Evolutionary conservation across 2,888 invertebrate genomes (phyloP).

Genomic region (Boloria selene): DNA sequence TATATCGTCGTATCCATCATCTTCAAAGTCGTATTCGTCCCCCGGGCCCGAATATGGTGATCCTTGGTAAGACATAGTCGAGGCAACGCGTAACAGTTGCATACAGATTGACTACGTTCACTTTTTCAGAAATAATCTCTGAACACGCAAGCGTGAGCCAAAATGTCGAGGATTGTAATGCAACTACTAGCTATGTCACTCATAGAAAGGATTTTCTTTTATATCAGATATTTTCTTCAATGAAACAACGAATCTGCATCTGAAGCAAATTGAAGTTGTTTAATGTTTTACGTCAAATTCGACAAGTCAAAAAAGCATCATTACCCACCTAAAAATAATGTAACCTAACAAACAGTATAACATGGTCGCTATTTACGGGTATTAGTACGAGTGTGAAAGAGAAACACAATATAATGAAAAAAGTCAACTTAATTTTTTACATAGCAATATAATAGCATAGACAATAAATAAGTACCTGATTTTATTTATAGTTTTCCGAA

Average conservation of each 20-base stretch:
- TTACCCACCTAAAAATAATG: slow-evolving; percentile 43
- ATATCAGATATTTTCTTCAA: slow-evolving; percentile 52
- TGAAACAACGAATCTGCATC: slow-evolving; percentile 65
- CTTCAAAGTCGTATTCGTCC: slow-evolving; percentile 88
- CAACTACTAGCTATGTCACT: slow-evolving; percentile 62
- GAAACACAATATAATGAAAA: slow-evolving; percentile 43
- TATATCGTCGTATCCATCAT: slow-evolving; percentile 86
- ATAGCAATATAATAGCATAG: slow-evolving; percentile 49
- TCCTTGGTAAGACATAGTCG: slow-evolving; percentile 86
- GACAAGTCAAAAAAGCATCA: slow-evolving; percentile 67
- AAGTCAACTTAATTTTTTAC: slow-evolving; percentile 31
- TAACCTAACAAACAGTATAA: slow-evolving; percentile 18
- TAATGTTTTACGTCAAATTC: slow-evolving; percentile 76
- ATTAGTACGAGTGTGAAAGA: slow-evolving; percentile 48
- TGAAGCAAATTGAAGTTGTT: slow-evolving; percentile 70
- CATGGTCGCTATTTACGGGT: slow-evolving; percentile 1
- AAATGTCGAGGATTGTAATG: slow-evolving; percentile 56
- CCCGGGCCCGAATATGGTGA: slow-evolving; percentile 86
- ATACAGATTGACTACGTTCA: slow-evolving; percentile 77
- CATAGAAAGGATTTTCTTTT: slow-evolving; percentile 66
- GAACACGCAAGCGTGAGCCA: slow-evolving; percentile 53
- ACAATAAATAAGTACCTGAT: slow-evolving; percentile 38
- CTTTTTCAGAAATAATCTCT: slow-evolving; percentile 68
- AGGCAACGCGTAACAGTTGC: slow-evolving; percentile 81
- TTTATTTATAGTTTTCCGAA: slow-evolving; percentile 2